Evolutionary conservation across 1,140 invertebrate species (phyloP), one percentile per base, ranked within the genome.

Genomic region (Dysdera silvatica): DNA sequence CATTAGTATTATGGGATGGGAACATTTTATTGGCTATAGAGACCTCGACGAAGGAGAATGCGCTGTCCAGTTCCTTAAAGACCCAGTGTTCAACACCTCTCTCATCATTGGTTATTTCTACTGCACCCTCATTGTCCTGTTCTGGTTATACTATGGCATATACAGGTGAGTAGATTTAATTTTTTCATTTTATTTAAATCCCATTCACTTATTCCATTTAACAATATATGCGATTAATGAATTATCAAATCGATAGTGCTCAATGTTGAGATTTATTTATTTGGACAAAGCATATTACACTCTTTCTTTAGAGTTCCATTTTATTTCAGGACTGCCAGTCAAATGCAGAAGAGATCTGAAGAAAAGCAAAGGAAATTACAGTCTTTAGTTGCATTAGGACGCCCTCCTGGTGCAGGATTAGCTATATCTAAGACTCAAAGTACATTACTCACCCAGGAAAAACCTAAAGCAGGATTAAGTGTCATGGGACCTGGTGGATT

Each of bases 1-100:
- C 75, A 94, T 94, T 55, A 94, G 91, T 56, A 98, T 99, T 66
- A 97, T 99, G 73, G 96, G 95, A 29, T 99, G 97, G 95, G 95
- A 98, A 74, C 91, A 95, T 74, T 98, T 98, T 72, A 87, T 94
- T 32, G 95, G 95, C 2, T 88, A 88, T 71, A 79, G 93, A 58
- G 90, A 95, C 71, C 78, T 97, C 20, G 78, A 83, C 61, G 87
- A 89, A 0, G 88, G 88, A 7, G 85, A 95, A 74, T 99, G 96
- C 74, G 88, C 92, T 37, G 96, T 98, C 2, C 95, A 98, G 77
- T 99, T 99, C 77, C 82, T 98, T 37, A 95, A 95, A 77, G 93
- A 98, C 78, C 94, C 95, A 0, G 83, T 98, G 26, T 99, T 98
- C 77, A 97, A 96, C 73, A 96, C 93, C 32, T 87, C 93, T n/a